These are phyloP conservation scores for Drosophila pullipes DNA, from an alignment of 2,888 invertebrate genomes.

Conservation along the genomic window DNA sequence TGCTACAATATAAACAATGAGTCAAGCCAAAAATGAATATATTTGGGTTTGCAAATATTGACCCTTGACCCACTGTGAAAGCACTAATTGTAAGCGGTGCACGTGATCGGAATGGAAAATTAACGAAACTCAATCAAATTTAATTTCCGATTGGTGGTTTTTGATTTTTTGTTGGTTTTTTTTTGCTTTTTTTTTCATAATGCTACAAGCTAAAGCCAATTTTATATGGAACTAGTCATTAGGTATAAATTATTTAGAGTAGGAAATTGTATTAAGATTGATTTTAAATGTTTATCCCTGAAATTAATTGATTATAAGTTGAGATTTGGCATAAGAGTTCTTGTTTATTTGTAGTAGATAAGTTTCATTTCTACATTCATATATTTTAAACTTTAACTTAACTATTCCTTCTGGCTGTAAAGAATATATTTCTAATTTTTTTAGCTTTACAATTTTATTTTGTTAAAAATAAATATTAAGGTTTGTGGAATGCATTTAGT, in stretches of 20 bases:
- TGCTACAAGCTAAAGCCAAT: not conserved
- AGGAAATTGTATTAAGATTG: not conserved
- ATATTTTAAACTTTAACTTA: not conserved
- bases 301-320: not conserved
- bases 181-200: not conserved
- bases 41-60: slow-evolving; percentile 20
- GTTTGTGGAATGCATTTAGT: not conserved
- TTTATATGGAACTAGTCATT: not conserved
- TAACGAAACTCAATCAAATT: slow-evolving; percentile 14
- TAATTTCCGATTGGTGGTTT: not conserved
- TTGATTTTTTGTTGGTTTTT: not conserved
- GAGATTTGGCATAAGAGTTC: not conserved
- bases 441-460: not conserved
- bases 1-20: not conserved
- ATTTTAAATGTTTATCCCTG: not conserved
- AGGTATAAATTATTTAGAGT: slow-evolving; percentile 1
- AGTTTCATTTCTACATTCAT: not conserved
- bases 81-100: slow-evolving; percentile 25
- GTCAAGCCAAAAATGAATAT: not conserved
- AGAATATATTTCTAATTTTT: not conserved
- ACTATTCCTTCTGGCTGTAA: not conserved
- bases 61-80: slow-evolving; percentile 29
- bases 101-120: slow-evolving; percentile 14
- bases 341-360: not conserved
- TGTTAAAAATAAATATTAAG: not conserved